Percentiles rank a stretch among this genome's conserved stretches.
These are phyloP conservation scores for Opisthograptis luteolata DNA, from an alignment of 2,888 invertebrate species.

Conservation along the genomic window DNA sequence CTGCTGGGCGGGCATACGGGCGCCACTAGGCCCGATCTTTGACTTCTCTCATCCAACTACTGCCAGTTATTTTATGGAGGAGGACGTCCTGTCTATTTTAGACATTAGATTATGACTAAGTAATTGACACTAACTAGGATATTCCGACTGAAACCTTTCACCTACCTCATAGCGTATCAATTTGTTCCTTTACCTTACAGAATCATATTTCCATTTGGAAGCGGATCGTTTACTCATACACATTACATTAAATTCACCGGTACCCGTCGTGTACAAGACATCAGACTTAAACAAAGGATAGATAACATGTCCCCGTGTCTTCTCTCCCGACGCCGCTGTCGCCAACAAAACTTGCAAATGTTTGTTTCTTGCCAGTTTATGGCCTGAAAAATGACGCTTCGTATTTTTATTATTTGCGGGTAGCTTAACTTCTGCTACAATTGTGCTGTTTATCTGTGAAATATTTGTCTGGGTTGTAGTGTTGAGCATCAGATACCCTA, in stretches of 20 bases:
- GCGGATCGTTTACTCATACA: neutral
- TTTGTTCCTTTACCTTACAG: too few species aligned
- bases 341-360: slow-evolving; percentile 32
- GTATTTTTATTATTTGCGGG: slow-evolving; percentile 15
- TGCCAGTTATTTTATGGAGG: too few species aligned
- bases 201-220: neutral
- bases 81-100: too few species aligned
- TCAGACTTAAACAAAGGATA: slow-evolving; percentile 19
- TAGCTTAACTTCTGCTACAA: slow-evolving; percentile 9
- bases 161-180: too few species aligned
- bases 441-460: slow-evolving; percentile 7
- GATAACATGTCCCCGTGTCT: slow-evolving; percentile 14
- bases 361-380: slow-evolving; percentile 34
- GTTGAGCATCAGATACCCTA: neutral
- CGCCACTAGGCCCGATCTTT: too few species aligned
- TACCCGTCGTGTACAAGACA: too few species aligned
- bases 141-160: too few species aligned
- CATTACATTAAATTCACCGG: too few species aligned
- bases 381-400: slow-evolving; percentile 30
- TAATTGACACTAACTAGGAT: too few species aligned
- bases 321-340: slow-evolving; percentile 31
- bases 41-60: too few species aligned
- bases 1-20: too few species aligned
- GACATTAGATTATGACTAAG: too few species aligned
- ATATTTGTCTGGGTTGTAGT: slow-evolving; percentile 8